Evolutionary conservation across 2,888 invertebrate genomes (phyloP).

Genomic region (Tinea trinotella): DNA sequence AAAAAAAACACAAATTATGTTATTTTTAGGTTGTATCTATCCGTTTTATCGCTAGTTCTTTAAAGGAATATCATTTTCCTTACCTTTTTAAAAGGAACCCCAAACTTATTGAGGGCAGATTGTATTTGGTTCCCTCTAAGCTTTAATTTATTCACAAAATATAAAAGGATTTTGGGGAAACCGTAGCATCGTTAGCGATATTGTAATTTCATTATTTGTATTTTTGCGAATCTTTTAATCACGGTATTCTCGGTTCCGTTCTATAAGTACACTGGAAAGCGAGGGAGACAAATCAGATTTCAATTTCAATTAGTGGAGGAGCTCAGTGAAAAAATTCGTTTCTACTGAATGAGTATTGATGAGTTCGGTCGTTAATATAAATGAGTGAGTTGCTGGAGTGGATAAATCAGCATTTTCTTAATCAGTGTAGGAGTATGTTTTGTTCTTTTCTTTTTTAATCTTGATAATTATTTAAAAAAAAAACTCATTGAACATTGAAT

Average conservation of each 20-base stretch:
- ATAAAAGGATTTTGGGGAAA: constrained; percentile 69
- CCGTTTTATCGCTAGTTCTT: neutral
- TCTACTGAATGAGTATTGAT: constrained; percentile 64
- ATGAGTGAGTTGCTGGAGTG: constrained; percentile 50
- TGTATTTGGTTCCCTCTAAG: constrained; percentile 44
- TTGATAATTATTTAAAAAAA: neutral
- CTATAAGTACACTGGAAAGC: constrained; percentile 37
- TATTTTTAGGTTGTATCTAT: neutral
- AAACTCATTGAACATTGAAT: neutral
- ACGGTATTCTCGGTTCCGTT: constrained; percentile 36
- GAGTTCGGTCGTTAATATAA: constrained; percentile 63
- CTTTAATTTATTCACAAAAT: constrained; percentile 39
- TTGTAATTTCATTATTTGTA: constrained; percentile 74
- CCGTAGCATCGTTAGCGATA: constrained; percentile 67
- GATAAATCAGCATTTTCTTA: constrained; percentile 42
- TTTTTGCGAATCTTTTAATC: constrained; percentile 71
- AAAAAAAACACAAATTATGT: neutral
- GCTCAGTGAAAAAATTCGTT: constrained; percentile 57
- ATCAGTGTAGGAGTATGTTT: neutral
- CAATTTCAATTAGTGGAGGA: constrained; percentile 70
- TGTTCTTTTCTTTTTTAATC: neutral
- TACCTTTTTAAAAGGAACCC: too few relatives aligned
- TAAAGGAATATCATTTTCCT: too few relatives aligned
- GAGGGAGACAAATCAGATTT: constrained; percentile 64
- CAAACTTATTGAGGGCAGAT: constrained; percentile 20